These are phyloP conservation scores for Crax fasciolata DNA, from an alignment of 2,797 vertebrate species.

Conservation along the genomic window DNA sequence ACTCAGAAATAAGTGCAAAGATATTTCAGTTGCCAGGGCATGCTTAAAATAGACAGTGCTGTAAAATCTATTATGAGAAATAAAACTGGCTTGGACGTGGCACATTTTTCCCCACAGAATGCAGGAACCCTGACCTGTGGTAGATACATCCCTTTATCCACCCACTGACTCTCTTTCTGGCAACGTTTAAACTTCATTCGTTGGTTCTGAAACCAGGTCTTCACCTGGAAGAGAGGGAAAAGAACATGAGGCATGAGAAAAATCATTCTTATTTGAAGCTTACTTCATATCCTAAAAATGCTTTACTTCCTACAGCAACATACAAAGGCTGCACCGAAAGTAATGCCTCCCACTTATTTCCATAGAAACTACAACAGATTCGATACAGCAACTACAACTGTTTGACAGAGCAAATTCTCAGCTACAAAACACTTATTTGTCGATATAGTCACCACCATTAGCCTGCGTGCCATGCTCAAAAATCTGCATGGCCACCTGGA, in stretches of 20 bases:
- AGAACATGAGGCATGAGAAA: neutral
- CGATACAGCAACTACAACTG: neutral
- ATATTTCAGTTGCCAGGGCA: neutral
- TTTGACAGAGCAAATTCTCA: neutral
- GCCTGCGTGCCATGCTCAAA: neutral
- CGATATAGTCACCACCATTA: neutral
- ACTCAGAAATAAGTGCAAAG: neutral
- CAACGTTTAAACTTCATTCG: slow-evolving; percentile 91
- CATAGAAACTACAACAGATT: neutral
- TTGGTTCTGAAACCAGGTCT: slow-evolving; percentile 96
- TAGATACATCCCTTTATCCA: slow-evolving; percentile 76
- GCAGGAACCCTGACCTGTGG: neutral
- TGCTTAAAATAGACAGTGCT: neutral
- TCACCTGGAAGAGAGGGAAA: slow-evolving; percentile 82
- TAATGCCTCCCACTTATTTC: neutral
- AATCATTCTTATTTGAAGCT: neutral
- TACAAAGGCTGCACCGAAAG: neutral
- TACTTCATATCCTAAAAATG: neutral
- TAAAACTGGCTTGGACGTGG: neutral
- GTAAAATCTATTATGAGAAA: neutral
- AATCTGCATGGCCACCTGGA: too few relatives aligned
- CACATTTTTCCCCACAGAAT: neutral
- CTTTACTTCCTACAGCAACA: neutral
- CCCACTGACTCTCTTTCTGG: slow-evolving; percentile 88
- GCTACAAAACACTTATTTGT: neutral